Percentiles rank a stretch among this genome's conserved stretches.
These are phyloP conservation scores for Zapus hudsonius DNA, from an alignment of 2,113 vertebrate species.

Conservation along the genomic window DNA sequence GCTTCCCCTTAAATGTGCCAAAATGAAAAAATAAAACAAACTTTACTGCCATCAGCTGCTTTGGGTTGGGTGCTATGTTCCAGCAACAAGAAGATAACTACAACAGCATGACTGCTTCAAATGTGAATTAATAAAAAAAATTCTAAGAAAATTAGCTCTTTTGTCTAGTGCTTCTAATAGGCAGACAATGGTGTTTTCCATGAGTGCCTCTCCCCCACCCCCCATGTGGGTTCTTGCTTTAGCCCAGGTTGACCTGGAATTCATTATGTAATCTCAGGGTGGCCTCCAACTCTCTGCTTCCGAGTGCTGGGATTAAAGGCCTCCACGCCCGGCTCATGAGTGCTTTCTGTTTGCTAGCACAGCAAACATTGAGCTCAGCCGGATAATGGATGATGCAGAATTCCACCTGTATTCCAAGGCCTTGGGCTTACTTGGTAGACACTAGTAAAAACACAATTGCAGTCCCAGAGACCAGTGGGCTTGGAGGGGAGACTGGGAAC, in stretches of 20 bases:
- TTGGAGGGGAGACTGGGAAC: neutral
- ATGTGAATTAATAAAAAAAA: conserved; percentile 32
- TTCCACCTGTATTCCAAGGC: neutral
- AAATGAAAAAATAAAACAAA: too few relatives aligned
- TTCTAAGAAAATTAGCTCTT: neutral
- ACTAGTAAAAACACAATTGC: neutral
- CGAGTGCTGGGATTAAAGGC: too few relatives aligned
- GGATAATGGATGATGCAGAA: neutral
- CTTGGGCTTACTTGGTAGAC: neutral
- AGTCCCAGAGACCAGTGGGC: neutral
- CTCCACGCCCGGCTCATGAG: too few relatives aligned
- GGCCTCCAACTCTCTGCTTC: too few relatives aligned
- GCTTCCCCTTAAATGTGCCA: too few relatives aligned
- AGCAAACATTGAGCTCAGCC: neutral
- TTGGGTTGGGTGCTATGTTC: too few relatives aligned
- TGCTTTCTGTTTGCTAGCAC: conserved; percentile 17
- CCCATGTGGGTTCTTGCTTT: too few relatives aligned
- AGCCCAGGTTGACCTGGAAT: too few relatives aligned
- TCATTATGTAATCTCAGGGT: too few relatives aligned
- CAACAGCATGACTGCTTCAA: neutral
- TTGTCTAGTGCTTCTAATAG: neutral
- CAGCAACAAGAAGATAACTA: too few relatives aligned
- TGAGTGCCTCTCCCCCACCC: too few relatives aligned
- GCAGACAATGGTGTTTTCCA: neutral
- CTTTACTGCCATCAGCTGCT: too few relatives aligned